These are phyloP conservation scores for Crypturellus undulatus DNA, from an alignment of 2,113 vertebrate species.

Conservation along the genomic window DNA sequence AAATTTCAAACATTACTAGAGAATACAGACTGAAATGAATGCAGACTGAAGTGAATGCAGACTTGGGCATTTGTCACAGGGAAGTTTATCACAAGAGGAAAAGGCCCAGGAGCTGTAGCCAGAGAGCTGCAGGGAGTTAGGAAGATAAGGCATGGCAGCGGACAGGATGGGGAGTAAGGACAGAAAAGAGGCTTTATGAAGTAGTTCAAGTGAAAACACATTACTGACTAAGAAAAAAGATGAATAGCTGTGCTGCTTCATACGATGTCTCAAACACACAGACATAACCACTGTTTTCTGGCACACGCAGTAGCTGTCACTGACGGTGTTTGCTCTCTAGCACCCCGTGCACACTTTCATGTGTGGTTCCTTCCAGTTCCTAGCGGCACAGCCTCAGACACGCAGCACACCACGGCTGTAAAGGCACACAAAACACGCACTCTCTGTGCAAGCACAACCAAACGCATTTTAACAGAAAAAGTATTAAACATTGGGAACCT, in stretches of 20 bases:
- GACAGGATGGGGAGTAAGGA: neutral
- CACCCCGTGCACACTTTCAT: neutral
- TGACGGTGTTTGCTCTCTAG: neutral
- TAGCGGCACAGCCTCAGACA: neutral
- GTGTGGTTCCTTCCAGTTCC: neutral
- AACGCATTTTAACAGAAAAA: neutral
- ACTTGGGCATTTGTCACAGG: neutral
- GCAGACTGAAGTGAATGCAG: neutral
- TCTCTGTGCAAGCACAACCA: neutral
- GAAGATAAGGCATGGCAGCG: neutral
- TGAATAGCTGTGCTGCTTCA: neutral
- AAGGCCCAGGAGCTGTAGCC: neutral
- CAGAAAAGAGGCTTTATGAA: neutral
- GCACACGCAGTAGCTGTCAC: neutral
- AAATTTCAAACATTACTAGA: neutral
- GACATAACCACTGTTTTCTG: neutral
- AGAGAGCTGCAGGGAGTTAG: neutral
- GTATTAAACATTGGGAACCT: neutral
- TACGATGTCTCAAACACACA: neutral
- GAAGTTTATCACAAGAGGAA: neutral
- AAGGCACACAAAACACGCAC: neutral
- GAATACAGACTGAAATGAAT: neutral
- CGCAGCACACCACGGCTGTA: neutral
- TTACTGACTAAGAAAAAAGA: neutral
- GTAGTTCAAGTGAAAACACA: neutral